A percentile compares a stretch with the other conserved stretches of the same genome.
phyloP scores from a whole-genome alignment of 2,113 vertebrate species.

The Meles meles region DNA sequence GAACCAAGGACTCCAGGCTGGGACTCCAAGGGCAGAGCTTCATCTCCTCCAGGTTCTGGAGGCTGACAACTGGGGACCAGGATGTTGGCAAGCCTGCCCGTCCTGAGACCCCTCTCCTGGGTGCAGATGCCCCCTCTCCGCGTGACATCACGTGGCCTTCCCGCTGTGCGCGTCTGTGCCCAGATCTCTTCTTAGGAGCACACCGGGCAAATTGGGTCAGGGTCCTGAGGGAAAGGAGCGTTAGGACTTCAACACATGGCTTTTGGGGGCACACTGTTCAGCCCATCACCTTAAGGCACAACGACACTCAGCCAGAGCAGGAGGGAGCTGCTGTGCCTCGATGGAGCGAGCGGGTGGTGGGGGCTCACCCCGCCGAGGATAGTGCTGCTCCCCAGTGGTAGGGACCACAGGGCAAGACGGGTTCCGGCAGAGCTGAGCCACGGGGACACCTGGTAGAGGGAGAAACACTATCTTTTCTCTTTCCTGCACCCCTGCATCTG shows the following conservation, averaged over 20 bases:
- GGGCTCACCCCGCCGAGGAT: not conserved
- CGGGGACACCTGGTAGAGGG: not conserved
- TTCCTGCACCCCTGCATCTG: too few relatives aligned
- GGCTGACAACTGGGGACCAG: not conserved
- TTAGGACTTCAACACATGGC: not conserved
- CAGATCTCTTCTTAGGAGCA: not conserved
- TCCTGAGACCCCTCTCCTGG: not conserved
- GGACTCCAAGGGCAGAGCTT: rapidly evolving
- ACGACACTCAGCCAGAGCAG: not conserved
- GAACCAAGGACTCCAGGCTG: not conserved
- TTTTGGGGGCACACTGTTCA: not conserved
- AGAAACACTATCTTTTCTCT: not conserved
- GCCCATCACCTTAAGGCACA: too few relatives aligned
- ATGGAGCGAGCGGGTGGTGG: not conserved
- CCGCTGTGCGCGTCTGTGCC: not conserved
- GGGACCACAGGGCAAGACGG: not conserved
- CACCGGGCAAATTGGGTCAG: not conserved
- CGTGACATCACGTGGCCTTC: rapidly evolving
- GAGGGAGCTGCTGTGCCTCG: not conserved
- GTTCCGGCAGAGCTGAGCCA: not conserved
- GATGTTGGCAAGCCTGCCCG: not conserved
- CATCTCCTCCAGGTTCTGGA: not conserved
- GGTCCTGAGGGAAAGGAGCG: not conserved
- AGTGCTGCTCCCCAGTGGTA: not conserved
- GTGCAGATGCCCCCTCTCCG: too few relatives aligned